Evolutionary conservation across 2,113 vertebrate species (phyloP), one percentile per base, ranked within the genome.

Genomic region (Larimichthys crocea): DNA sequence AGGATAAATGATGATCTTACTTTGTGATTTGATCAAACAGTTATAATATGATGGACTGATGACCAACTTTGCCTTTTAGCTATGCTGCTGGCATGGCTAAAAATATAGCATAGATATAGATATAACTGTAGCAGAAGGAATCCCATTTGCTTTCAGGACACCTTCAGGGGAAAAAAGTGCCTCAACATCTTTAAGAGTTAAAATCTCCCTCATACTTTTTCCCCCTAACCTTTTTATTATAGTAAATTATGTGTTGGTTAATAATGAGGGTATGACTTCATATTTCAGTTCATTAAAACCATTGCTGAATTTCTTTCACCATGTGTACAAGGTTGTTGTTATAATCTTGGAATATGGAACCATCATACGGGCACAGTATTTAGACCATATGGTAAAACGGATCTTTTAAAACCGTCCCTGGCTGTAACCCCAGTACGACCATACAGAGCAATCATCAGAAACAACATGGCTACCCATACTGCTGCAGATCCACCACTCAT

Each of bases 401-500:
- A 65, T 66, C 53, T 46, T 76, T 65, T 55, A 63, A 73, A 46
- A 24, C 57, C 11, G 0, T 15, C 17, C 7, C 19, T 3, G 24
- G 19, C 26, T 60, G 56, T 24, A 64, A 55, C 50, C 66, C 80
- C 53, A 26, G 71, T 6, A 40, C 19, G 15, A 42, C 61, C 52
- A 48, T 78, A 50, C 53, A 53, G 26, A 59, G 52, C 31, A 50
- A 40, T 53, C 62, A 78, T 68, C 31, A 73, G 59, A 62, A 62
- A 48, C 42, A 31, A 44, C 55, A 76, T 49, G 35, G 68, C 50
- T 42, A 35, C 31, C 24, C 14, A 26, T 56, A 50, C 44, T 24
- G n/a, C 50, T 64, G 61, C 70, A 75, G 20, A 79, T 74, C 65
- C 65, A 59, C 44, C 52, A 26, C 46, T 57, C n/a, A 61, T 57